Conservation (phyloP, 1,140 invertebrate species). For the Trinorchestia longiramus region DNA sequence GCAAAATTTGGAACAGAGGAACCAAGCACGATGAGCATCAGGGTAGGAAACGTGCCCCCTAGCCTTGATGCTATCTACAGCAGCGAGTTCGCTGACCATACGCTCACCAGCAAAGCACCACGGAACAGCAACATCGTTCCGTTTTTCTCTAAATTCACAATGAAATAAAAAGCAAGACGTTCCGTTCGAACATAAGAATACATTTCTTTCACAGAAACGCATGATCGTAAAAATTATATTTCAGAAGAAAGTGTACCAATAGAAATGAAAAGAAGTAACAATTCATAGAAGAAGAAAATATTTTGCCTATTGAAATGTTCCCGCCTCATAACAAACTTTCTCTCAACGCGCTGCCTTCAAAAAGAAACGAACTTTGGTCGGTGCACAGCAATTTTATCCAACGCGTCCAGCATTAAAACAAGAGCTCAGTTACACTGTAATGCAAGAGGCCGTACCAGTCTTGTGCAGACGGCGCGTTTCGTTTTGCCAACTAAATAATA, state of each 20-base stretch:
- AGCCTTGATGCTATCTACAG: neutral
- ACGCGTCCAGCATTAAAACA: no score
- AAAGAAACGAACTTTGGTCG: neutral
- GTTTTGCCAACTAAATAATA: no score
- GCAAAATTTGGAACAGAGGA: neutral
- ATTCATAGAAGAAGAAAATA: neutral
- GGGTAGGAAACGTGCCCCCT: neutral
- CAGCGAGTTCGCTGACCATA: neutral
- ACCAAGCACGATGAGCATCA: neutral
- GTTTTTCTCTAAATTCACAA: neutral
- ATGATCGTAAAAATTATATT: neutral
- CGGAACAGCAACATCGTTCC: neutral
- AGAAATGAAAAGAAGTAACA: neutral
- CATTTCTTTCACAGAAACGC: neutral
- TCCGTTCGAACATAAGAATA: neutral
- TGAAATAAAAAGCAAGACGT: neutral
- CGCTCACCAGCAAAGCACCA: neutral
- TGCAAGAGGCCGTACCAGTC: no score
- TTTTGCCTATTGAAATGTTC: neutral
- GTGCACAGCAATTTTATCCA: neutral
- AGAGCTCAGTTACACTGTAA: no score
- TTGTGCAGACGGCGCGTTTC: no score
- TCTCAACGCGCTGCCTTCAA: neutral
- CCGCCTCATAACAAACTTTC: neutral
- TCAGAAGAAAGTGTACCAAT: neutral